These are phyloP conservation scores for Cynodonichthys magdalenae DNA, from an alignment of 2,797 vertebrate species.

Conservation along the genomic window DNA sequence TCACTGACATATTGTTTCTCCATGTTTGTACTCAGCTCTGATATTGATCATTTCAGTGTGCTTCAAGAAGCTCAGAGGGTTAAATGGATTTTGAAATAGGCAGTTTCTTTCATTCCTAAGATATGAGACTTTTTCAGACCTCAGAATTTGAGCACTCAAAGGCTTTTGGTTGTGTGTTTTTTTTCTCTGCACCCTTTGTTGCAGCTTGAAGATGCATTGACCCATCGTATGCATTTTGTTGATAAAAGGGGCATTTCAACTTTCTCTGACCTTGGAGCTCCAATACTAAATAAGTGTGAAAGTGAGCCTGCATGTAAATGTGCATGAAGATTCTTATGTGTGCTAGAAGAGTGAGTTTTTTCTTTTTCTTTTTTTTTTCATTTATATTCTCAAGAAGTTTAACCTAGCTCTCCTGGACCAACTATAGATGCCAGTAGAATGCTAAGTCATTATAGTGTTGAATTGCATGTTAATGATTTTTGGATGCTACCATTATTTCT, in stretches of 20 bases:
- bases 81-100: slow-evolving; percentile 29
- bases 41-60: slow-evolving; percentile 16
- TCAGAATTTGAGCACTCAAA: slow-evolving; percentile 6
- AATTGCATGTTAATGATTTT: slow-evolving; percentile 65
- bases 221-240: slow-evolving; percentile 39
- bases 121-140: slow-evolving; percentile 23
- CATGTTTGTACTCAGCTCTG: slow-evolving; percentile 9
- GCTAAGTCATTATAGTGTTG: slow-evolving; percentile 52
- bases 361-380: no score
- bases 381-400: slow-evolving; percentile 69
- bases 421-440: slow-evolving; percentile 54
- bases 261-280: slow-evolving; percentile 40
- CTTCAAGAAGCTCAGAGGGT: slow-evolving; percentile 15
- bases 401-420: slow-evolving; percentile 61
- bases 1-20: slow-evolving; percentile 22
- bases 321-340: slow-evolving; percentile 5
- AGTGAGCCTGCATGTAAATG: slow-evolving; percentile 40
- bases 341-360: slow-evolving; percentile 34
- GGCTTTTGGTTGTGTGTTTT: not conserved
- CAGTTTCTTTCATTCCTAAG: slow-evolving; percentile 21
- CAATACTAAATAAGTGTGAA: slow-evolving; percentile 19
- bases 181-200: slow-evolving; percentile 19
- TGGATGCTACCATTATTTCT: slow-evolving; percentile 42
- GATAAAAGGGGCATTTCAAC: slow-evolving; percentile 55
- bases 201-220: slow-evolving; percentile 28